A percentile compares a stretch with the other conserved stretches of the same genome.
These are phyloP conservation scores for Apaloderma vittatum DNA, from an alignment of 2,113 vertebrate genomes.

Conservation along the genomic window DNA sequence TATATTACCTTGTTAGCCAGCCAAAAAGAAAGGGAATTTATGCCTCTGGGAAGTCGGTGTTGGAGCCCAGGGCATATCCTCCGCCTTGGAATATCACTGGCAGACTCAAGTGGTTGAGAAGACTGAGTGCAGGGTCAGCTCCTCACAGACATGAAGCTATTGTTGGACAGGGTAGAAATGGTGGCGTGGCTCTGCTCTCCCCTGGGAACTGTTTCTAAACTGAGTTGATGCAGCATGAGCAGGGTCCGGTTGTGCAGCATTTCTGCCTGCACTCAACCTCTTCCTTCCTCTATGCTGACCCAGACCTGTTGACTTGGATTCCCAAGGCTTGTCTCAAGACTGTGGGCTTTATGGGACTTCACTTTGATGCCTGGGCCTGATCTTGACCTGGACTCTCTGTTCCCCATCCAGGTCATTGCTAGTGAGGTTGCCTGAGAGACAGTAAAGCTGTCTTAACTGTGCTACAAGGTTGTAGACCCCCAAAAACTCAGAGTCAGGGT, in stretches of 20 bases:
- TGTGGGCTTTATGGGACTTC: background rate
- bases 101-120: fast-evolving
- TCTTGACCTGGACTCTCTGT: background rate
- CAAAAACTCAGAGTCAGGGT: background rate
- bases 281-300: background rate
- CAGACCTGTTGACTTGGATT: background rate
- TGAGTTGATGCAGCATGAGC: fast-evolving
- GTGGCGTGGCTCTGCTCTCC: fast-evolving
- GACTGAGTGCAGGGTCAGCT: background rate
- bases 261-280: background rate
- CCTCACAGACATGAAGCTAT: fast-evolving
- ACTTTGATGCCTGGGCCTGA: fast-evolving
- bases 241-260: background rate
- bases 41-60: background rate
- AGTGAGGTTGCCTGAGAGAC: background rate
- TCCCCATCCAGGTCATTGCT: background rate
- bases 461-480: background rate
- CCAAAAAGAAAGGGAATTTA: background rate
- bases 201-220: background rate
- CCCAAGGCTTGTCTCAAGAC: background rate
- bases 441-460: background rate
- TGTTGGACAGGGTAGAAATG: background rate
- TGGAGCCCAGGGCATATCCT: background rate
- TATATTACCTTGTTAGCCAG: background rate
- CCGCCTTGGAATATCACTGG: background rate